A percentile compares a stretch with the other conserved stretches of the same genome.
phyloP scores from a whole-genome alignment of 2,888 invertebrate species.

The Timandra comae region DNA sequence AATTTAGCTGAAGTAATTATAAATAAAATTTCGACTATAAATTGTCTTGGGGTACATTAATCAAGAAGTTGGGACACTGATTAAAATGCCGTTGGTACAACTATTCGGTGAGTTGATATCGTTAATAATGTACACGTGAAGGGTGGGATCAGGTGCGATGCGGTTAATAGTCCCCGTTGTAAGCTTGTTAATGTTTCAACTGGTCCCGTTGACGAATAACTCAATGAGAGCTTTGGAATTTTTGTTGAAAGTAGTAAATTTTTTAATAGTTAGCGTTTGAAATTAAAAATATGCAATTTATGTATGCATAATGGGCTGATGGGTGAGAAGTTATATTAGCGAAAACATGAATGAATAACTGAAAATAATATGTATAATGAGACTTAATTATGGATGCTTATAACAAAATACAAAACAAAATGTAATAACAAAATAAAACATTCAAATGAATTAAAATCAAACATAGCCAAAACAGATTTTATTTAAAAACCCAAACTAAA shows the following conservation, averaged over 20 bases:
- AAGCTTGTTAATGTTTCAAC: slow-evolving; percentile 8
- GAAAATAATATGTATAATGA: too few species aligned
- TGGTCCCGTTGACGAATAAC: background rate
- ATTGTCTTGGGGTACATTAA: slow-evolving; percentile 71
- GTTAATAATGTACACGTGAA: slow-evolving; percentile 71
- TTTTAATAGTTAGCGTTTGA: too few species aligned
- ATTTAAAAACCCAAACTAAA: background rate
- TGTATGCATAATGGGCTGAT: too few species aligned
- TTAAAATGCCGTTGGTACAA: slow-evolving; percentile 75
- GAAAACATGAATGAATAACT: too few species aligned
- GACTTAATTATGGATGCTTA: too few species aligned
- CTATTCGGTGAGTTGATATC: slow-evolving; percentile 73
- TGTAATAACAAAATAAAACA: too few species aligned
- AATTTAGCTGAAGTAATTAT: slow-evolving; percentile 74
- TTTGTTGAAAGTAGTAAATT: slow-evolving; percentile 37
- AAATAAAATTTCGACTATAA: slow-evolving; percentile 76
- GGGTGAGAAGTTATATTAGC: too few species aligned
- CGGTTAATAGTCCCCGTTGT: slow-evolving; percentile 23
- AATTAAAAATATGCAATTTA: too few species aligned
- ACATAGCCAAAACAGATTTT: background rate
- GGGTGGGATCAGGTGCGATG: slow-evolving; percentile 58
- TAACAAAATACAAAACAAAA: too few species aligned
- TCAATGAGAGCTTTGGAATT: slow-evolving; percentile 1
- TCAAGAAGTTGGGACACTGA: slow-evolving; percentile 78
- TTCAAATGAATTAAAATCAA: background rate